Base-by-base conservation (phyloP, 2,888 invertebrate species). In the Diadromus collaris region DNA sequence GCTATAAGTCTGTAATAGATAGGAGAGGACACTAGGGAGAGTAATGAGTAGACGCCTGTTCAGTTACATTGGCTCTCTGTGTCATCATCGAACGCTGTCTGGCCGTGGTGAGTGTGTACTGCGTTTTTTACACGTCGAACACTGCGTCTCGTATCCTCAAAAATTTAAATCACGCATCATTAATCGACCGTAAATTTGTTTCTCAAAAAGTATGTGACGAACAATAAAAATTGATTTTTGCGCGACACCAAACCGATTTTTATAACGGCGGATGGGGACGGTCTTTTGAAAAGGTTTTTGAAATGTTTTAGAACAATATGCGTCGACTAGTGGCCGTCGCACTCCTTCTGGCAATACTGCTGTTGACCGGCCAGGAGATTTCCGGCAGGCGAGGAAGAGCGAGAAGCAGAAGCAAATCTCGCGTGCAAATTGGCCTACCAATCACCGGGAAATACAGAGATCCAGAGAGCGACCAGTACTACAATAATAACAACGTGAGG, bases 391-490 rank as follows among this genome's bases (percentile, higher is more conserved):
- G 96, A 85, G 96, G 95, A 10, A 93, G 96, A 78, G 92, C 93
- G 41, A 93, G 96, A 85, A 93, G 95, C 83, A 94, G 95, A 85
- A 95, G 95, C 67, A 96, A 95, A 88, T 96, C 96, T 0, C 94
- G 95, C 93, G 94, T 96, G 72, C 96, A 96, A 94, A 96, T 97
- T 86, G 97, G 97, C 67, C 90, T 97, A 83, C 97, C 97, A 1
- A 96, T 97, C 76, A 97, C 97, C 44, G 97, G 97, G 79, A 97
- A 97, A 92, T 97, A 97, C 89, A 93, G 96, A 83, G 97, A 97
- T 91, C 95, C 96, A 0, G 97, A 97, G 91, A 96, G 97, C 7
- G 97, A 97, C 91, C 96, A 96, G 88, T 97, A 97, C 90, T 97
- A 97, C 92, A 97, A 97, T 88, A 97, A 97, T 86, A 95, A 96